Percentiles rank a stretch among this genome's conserved stretches.
Evolutionary conservation across 1,140 invertebrate species (phyloP).

Genomic region (Polypedilum pembai): DNA sequence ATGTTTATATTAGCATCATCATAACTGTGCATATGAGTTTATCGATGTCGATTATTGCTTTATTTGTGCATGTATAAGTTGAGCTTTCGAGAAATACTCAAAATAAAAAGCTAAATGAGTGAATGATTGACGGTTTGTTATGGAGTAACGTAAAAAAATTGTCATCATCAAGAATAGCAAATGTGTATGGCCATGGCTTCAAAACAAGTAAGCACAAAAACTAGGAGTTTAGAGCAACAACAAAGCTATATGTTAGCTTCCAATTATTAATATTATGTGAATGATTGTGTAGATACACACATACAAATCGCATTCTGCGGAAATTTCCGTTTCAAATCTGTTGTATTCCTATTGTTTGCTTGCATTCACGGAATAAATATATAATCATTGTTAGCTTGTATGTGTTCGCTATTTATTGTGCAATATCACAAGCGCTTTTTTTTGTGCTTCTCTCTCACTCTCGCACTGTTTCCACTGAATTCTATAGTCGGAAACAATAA

Average conservation of each 20-base stretch:
- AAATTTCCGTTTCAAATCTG: slow-evolving; percentile 18
- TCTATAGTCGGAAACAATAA: slow-evolving; percentile 12
- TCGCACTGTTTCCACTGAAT: not conserved
- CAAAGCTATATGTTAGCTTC: too few species aligned
- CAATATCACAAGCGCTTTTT: slow-evolving; percentile 16
- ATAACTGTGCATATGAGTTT: slow-evolving; percentile 25
- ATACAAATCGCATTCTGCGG: not conserved
- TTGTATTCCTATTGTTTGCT: slow-evolving; percentile 6
- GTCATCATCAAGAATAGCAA: slow-evolving; percentile 4
- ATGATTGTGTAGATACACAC: not conserved
- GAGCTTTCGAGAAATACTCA: not conserved
- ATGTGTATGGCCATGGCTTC: slow-evolving; percentile 1
- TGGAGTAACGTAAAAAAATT: not conserved
- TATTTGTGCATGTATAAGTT: not conserved
- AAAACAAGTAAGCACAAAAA: slow-evolving; percentile 3
- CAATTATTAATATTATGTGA: too few species aligned
- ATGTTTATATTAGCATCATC: slow-evolving; percentile 21
- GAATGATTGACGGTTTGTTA: not conserved
- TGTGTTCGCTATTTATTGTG: not conserved
- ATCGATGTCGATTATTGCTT: not conserved
- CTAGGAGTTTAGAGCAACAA: not conserved
- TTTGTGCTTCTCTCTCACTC: not conserved
- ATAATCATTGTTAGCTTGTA: not conserved
- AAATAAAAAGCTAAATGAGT: not conserved
- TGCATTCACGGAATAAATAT: slow-evolving; percentile 4